Evolutionary conservation across 1,140 invertebrate genomes (phyloP).

Genomic region (Leptinotarsa undecemlineata): DNA sequence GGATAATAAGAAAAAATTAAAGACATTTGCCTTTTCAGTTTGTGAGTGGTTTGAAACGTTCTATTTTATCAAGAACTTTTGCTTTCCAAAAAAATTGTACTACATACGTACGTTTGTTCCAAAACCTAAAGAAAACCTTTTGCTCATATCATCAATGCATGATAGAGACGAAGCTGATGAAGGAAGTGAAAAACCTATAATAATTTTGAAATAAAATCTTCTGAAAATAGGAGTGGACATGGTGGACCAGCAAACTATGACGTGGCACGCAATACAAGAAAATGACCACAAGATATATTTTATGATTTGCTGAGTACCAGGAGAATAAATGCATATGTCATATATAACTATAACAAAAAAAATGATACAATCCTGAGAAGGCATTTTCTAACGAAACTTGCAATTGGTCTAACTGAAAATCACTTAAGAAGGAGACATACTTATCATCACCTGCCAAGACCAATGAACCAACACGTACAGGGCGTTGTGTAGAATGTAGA

Average conservation of each 20-base stretch:
- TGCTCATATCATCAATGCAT: neutral
- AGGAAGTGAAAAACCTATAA: neutral
- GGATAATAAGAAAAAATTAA: no score
- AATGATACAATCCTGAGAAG: neutral
- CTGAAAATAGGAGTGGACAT: no score
- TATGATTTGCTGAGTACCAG: neutral
- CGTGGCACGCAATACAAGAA: neutral
- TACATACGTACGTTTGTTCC: no score
- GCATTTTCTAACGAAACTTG: neutral
- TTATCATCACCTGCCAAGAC: no score
- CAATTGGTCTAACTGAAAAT: neutral
- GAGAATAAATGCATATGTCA: neutral
- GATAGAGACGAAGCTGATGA: neutral
- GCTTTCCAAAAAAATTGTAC: neutral
- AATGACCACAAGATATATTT: neutral
- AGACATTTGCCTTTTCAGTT: no score
- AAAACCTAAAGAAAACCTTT: neutral
- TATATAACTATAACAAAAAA: neutral
- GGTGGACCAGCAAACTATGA: neutral
- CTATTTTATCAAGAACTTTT: neutral
- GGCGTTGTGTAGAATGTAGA: no score
- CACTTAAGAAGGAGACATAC: no score
- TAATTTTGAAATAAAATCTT: no score
- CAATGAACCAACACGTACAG: no score
- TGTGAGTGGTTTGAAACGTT: no score